Evolutionary conservation across 2,113 vertebrate genomes (phyloP).

Genomic region (Parus major): DNA sequence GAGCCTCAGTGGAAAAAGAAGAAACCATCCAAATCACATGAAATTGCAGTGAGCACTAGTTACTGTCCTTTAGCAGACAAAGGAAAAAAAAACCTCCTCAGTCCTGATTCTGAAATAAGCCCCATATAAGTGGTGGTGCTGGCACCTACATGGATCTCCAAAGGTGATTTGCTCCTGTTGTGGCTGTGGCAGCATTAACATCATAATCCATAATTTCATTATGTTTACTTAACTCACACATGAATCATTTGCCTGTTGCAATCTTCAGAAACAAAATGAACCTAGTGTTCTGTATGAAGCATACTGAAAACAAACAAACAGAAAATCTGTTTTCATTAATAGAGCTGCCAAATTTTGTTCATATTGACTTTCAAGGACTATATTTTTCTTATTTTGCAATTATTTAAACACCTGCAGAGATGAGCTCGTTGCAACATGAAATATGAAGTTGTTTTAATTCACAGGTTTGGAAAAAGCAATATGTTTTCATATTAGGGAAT

Average conservation of each 20-base stretch:
- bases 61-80: neutral
- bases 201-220: neutral
- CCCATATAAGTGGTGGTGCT: neutral
- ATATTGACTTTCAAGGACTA: neutral
- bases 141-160: neutral
- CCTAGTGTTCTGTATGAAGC: neutral
- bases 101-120: neutral
- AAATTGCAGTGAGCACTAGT: neutral
- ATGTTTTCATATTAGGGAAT: neutral
- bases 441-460: conserved; percentile 10
- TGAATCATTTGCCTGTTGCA: neutral
- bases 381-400: neutral
- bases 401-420: conserved; percentile 28
- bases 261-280: neutral
- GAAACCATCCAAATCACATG: neutral
- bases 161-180: neutral
- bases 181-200: neutral
- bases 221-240: neutral
- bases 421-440: neutral
- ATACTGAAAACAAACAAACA: neutral
- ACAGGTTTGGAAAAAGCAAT: neutral
- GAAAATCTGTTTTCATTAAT: neutral
- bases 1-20: neutral
- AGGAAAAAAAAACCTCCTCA: accelerated
- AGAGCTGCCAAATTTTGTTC: neutral